Percentiles rank a stretch among this genome's conserved stretches.
Conservation (phyloP, 2,113 vertebrate genomes). For the Formicarius rufipectus region DNA sequence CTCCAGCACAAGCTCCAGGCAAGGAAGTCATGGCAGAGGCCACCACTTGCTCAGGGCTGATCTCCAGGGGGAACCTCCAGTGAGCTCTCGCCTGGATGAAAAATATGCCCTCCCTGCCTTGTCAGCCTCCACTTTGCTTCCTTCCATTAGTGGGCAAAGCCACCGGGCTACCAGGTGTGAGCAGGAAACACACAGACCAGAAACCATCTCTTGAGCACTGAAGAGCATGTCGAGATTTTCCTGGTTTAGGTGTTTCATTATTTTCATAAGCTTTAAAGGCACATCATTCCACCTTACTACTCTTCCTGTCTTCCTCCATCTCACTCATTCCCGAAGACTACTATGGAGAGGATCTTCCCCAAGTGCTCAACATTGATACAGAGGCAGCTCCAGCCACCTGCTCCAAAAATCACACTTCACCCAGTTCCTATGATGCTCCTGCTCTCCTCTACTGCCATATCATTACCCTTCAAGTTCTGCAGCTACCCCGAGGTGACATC, state of each 20-base stretch:
- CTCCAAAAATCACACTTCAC: neutral
- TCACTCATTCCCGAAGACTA: neutral
- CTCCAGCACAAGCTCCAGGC: neutral
- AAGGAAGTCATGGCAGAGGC: neutral
- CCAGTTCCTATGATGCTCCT: neutral
- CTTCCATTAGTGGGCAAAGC: neutral
- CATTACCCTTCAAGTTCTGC: too few relatives aligned
- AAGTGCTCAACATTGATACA: rapidly evolving
- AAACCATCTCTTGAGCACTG: neutral
- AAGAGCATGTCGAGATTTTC: neutral
- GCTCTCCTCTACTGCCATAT: neutral
- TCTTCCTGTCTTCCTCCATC: neutral
- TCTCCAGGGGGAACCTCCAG: neutral
- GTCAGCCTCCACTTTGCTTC: neutral
- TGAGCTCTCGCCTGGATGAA: neutral
- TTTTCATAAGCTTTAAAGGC: neutral
- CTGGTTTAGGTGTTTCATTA: neutral
- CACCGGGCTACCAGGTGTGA: neutral
- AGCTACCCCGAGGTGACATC: neutral
- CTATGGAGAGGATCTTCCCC: neutral
- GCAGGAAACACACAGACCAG: rapidly evolving
- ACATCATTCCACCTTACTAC: neutral
- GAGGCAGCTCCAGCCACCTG: neutral
- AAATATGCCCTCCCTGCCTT: neutral
- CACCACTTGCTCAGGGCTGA: neutral